A percentile compares a stretch with the other conserved stretches of the same genome.
These are phyloP conservation scores for Cryptophagus acutangulus DNA, from an alignment of 2,888 invertebrate genomes.

Conservation along the genomic window DNA sequence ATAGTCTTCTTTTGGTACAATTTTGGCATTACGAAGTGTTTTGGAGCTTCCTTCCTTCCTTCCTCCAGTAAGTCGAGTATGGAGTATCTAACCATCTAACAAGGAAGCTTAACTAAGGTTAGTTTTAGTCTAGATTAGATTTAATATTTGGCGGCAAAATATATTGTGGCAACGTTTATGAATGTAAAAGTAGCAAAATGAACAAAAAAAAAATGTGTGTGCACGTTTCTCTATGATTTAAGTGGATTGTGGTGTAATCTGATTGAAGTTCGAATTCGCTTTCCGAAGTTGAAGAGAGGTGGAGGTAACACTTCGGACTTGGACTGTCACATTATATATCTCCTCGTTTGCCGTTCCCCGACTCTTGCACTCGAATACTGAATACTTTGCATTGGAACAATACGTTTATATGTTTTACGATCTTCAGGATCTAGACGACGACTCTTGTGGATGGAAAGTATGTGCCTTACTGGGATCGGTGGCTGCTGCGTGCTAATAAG, in stretches of 20 bases:
- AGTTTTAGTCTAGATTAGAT: too few species aligned
- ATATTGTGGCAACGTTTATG: not conserved
- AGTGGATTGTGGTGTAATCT: slow-evolving; percentile 9
- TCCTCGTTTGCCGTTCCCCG: slow-evolving; percentile 9
- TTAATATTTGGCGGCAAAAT: too few species aligned
- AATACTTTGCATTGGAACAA: slow-evolving; percentile 40
- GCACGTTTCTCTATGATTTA: not conserved
- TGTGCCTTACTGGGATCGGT: slow-evolving; percentile 28
- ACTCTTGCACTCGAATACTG: slow-evolving; percentile 30
- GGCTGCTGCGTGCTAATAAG: slow-evolving; percentile 22
- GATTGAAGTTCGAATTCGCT: slow-evolving; percentile 16
- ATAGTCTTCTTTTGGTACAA: slow-evolving; percentile 6
- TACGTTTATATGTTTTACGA: slow-evolving; percentile 39
- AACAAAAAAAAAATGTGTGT: slow-evolving; percentile 1
- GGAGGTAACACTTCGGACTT: slow-evolving; percentile 14
- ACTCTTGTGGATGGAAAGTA: slow-evolving; percentile 31
- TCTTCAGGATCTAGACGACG: slow-evolving; percentile 37
- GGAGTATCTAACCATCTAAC: too few species aligned
- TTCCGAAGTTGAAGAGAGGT: too few species aligned
- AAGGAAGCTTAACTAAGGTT: too few species aligned
- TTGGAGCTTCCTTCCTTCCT: too few species aligned
- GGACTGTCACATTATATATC: slow-evolving; percentile 13
- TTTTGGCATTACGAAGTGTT: not conserved
- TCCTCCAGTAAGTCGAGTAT: too few species aligned
- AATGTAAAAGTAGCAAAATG: slow-evolving; percentile 1